Evolutionary conservation across 2,888 invertebrate genomes (phyloP).

Genomic region (Isoperla grammatica): DNA sequence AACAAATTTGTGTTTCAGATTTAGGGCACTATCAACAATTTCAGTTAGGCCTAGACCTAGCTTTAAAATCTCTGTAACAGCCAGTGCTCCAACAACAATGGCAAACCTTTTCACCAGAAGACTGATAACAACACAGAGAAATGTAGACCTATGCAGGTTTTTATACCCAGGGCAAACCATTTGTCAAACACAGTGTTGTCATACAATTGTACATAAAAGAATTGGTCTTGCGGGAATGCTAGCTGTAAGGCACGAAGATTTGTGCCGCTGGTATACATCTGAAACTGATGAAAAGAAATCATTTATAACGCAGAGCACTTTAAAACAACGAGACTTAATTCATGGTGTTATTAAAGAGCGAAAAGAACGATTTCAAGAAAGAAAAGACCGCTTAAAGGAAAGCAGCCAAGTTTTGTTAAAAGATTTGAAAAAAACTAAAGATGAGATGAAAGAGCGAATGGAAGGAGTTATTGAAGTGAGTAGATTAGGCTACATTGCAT

Average conservation of each 20-base stretch:
- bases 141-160: too few species aligned
- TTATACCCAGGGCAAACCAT: too few species aligned
- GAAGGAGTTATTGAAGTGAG: conserved; percentile 68
- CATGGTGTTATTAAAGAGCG: conserved; percentile 11
- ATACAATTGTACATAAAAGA: not conserved
- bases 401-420: conserved; percentile 59
- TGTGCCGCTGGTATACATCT: conserved; percentile 6
- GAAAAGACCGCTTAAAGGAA: conserved; percentile 46
- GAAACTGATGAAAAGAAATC: conserved; percentile 7
- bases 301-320: not conserved
- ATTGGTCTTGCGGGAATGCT: not conserved
- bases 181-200: too few species aligned
- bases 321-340: conserved; percentile 5
- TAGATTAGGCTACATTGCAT: too few species aligned
- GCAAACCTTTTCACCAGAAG: too few species aligned
- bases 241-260: not conserved
- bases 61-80: too few species aligned
- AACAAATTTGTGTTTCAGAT: not conserved
- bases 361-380: conserved; percentile 18
- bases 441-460: conserved; percentile 64
- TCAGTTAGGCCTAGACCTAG: not conserved
- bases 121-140: too few species aligned
- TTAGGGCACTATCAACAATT: not conserved
- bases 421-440: conserved; percentile 65
- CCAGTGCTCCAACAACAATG: too few species aligned